These are phyloP conservation scores for Sitodiplosis mosellana DNA, from an alignment of 1,140 invertebrate species.

Conservation along the genomic window DNA sequence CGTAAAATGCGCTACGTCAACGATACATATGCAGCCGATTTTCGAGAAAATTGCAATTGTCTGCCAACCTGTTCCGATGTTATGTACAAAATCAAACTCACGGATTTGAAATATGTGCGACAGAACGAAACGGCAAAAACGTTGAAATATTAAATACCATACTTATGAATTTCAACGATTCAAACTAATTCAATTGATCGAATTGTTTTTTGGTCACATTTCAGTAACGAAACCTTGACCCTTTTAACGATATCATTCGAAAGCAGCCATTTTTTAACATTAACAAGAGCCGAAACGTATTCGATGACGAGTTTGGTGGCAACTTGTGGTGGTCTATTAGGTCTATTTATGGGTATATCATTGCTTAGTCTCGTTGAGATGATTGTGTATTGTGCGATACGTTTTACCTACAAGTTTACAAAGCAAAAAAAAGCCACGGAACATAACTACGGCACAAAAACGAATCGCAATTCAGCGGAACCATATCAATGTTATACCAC, in stretches of 20 bases:
- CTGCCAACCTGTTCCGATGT: constrained; percentile 37
- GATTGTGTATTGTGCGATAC: constrained; percentile 38
- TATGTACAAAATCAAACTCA: too few species aligned
- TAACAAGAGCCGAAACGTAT: constrained; percentile 31
- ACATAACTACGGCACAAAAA: too few species aligned
- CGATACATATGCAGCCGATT: neutral
- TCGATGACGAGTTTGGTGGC: constrained; percentile 33
- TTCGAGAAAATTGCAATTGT: constrained; percentile 21
- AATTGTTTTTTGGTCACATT: constrained; percentile 16
- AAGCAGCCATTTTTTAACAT: constrained; percentile 31
- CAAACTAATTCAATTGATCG: too few species aligned
- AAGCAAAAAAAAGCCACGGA: too few species aligned
- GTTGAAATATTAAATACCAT: constrained; percentile 41
- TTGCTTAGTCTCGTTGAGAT: constrained; percentile 43
- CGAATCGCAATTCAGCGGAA: too few species aligned
- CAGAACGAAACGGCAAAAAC: too few species aligned
- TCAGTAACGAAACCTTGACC: constrained; percentile 17
- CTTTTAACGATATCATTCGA: constrained; percentile 30
- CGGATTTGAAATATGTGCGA: too few species aligned
- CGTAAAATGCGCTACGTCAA: too few species aligned
- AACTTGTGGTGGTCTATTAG: constrained; percentile 33
- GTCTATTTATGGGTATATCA: constrained; percentile 40
- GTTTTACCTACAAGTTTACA: constrained; percentile 6
- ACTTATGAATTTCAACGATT: constrained; percentile 22
- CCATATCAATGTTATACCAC: too few species aligned